Conservation (phyloP, 1,140 invertebrate genomes). For the Philopotamus ludificatus region DNA sequence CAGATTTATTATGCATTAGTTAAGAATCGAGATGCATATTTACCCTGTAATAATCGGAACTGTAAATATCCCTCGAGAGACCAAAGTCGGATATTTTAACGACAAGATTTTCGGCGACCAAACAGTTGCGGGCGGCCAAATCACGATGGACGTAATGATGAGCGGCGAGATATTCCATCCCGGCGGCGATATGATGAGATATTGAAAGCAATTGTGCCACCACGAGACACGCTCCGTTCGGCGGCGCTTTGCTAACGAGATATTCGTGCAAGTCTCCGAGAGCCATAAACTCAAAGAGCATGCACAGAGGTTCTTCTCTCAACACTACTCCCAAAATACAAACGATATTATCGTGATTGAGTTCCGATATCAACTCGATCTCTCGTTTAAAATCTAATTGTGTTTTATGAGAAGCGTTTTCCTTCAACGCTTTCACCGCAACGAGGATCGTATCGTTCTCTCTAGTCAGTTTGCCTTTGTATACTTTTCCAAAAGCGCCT, state of each 20-base stretch:
- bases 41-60: conserved; percentile 77
- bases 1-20: background rate
- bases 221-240: conserved; percentile 62
- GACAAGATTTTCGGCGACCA: conserved; percentile 89
- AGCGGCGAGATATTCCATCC: conserved; percentile 93
- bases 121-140: conserved; percentile 92
- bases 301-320: conserved; percentile 89
- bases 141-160: conserved; percentile 98
- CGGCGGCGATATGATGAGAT: conserved; percentile 88
- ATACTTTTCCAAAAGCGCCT: conserved; percentile 95
- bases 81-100: conserved; percentile 98
- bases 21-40: conserved; percentile 30
- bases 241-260: conserved; percentile 84
- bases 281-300: conserved; percentile 96
- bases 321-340: conserved; percentile 90
- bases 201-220: conserved; percentile 67
- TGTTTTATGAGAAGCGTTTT: conserved; percentile 88
- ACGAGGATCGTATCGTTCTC: conserved; percentile 73
- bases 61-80: conserved; percentile 88
- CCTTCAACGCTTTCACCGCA: conserved; percentile 92
- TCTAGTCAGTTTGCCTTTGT: conserved; percentile 85
- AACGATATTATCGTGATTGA: conserved; percentile 94
- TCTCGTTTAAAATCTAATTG: conserved; percentile 87
- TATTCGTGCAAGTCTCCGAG: conserved; percentile 95
- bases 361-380: conserved; percentile 89